Evolutionary conservation across 2,797 vertebrate genomes (phyloP), one percentile per base, ranked within the genome.

Genomic region (Antrozous pallidus): DNA sequence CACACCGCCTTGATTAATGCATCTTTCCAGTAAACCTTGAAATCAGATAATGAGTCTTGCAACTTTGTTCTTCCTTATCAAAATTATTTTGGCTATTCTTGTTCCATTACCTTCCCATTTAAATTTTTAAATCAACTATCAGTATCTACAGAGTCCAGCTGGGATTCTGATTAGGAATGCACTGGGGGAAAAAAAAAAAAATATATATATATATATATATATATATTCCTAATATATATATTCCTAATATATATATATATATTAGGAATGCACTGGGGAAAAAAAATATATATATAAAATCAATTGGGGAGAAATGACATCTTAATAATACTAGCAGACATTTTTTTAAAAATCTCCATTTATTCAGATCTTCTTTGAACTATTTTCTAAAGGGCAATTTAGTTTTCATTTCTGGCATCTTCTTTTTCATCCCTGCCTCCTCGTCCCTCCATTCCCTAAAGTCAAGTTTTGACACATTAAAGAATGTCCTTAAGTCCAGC

Each of bases 401-500:
- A 78, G 11, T 38, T 87, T 94, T 54, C 40, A 42, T 56, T 93
- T 87, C n/a, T 84, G 31, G 51, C 45, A 56, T 73, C 54, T 90
- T 81, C 63, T 79, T 93, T 80, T 51, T 90, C 42, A 80, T 49
- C 6, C 20, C 24, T 77, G 36, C 58, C 24, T 54, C 33, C 65
- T 31, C 20, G n/a, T 51, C 33, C 77, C 10, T 28, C 33, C 38
- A 79, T 82, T 67, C 51, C 5, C 65, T 56, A 75, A 92, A 91
- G 22, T 79, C 87, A 77, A 77, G 26, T 91, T 85, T 65, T 82
- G 33, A 86, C 61, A 79, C 26, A 61, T 67, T 74, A 83, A 79
- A 51, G 22, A 94, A 90, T 69, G 31, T n/a, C 58, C 28, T 61
- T 61, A 31, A 56, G 54, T 56, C 54, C 54, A 56, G 10, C 54